Base-by-base conservation (phyloP, 2,113 vertebrate genomes). In the Ceratotherium simum region DNA sequence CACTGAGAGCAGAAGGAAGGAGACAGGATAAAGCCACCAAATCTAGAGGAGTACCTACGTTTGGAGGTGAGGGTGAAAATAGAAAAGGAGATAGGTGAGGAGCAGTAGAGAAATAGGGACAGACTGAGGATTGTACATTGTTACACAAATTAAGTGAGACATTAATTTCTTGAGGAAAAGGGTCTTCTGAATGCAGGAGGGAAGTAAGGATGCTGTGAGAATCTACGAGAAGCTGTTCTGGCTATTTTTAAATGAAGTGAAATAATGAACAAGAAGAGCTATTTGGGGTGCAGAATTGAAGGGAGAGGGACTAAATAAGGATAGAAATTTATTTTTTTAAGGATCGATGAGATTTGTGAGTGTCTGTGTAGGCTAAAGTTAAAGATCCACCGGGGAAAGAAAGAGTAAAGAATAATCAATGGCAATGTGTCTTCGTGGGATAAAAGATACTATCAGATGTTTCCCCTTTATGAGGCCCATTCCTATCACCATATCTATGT, bases 401-500 rank as follows among this genome's bases (percentile, higher is more conserved):
- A 62, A 36, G 39, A 54, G n/a, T 18, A 76, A 67, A 82, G 76
- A 65, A n/a, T 39, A 67, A 16, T 36, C 79, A 88, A 33, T 48
- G 48, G 31, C 16, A n/a, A 31, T 82, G 69, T 75, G 78, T 95
- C 72, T 79, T 86, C 5, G 54, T 76, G 31, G 64, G 21, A 80
- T 95, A 31, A 76, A 85, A 83, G 89, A 87, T 46, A 2, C 18
- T 3, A 65, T 93, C 42, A 8, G 65, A 97, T 2, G 17, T 70
- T 90, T 31, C 56, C 56, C 86, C 80, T 54, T 94, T 88, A 90
- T 86, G 90, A 96, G 78, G 72, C 80, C 51, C 82, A 20, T 85
- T 70, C 58, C 91, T 83, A 20, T 96, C 82, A 16, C 64, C 14
- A 0, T 58, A 75, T 72, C 80, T 31, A 11, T 9, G 29, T n/a